phyloP scores from a whole-genome alignment of 2,797 vertebrate genomes.

The Dendrocincla fuliginosa region DNA sequence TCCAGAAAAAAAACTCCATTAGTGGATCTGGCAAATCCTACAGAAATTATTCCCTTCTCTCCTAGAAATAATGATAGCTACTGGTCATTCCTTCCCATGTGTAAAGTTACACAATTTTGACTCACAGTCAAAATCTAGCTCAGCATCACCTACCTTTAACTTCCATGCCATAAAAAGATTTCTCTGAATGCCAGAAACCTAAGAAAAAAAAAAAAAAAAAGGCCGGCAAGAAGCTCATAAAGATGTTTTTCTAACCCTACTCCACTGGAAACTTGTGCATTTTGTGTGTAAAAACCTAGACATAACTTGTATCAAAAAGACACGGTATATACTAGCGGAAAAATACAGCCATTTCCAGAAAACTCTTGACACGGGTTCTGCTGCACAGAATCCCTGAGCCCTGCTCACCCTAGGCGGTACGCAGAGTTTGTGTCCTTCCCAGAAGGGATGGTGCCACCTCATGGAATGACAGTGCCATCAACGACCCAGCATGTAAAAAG shows the following conservation, averaged over 20 bases:
- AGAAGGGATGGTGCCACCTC: neutral
- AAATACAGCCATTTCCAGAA: neutral
- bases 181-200: neutral
- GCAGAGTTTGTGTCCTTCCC: neutral
- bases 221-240: neutral
- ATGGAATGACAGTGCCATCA: fast-evolving
- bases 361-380: fast-evolving
- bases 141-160: neutral
- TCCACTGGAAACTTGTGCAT: neutral
- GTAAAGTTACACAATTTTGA: neutral
- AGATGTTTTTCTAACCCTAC: neutral
- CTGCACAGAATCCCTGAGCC: neutral
- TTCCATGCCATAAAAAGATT: neutral
- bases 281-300: neutral
- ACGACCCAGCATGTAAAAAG: neutral
- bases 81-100: neutral
- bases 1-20: neutral
- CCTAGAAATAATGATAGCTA: neutral
- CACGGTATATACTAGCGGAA: fast-evolving
- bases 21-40: neutral
- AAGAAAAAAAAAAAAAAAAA: no score
- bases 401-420: neutral
- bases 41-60: neutral
- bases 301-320: neutral
- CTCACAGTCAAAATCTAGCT: neutral